Evolutionary conservation across 37 sponge, comb jelly and placozoan genomes (phyloP), one percentile per base, ranked within the genome.

Genomic region (Petrosia ficiformis): DNA sequence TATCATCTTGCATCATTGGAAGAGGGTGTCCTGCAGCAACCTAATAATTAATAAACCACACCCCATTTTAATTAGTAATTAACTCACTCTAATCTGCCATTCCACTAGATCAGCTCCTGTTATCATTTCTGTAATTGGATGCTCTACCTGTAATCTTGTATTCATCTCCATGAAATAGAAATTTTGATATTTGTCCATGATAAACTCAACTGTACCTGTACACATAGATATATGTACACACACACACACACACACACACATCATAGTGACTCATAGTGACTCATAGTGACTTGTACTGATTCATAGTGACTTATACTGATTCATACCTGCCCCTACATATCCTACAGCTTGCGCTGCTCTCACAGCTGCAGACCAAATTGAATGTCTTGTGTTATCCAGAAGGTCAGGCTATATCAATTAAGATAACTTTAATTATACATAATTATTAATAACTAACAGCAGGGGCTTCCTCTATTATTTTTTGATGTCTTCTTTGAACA

Each of bases 111-210:
- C 98, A 3, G 79, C 74, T n/a, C 90, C 88, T 42, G 98, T 97
- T 22, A 97, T 84, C 93, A 97, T 83, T 71, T 97, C 98, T 2
- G 98, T 94, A 19, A 97, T 81, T 3, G 97, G 97, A 70, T 96
- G 97, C 76, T 96, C 97, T 60, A 95, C 92, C 59, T 91, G 92
- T 1, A 94, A 81, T 39, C 95, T 24, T 2, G 95, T 94, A 86
- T 94, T 94, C 95, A 94, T 94, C 77, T 94, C 95, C 95, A 94
- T 94, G 74, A 94, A 94, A 75, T 87, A 94, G 77, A 90, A 94
- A 35, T 84, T 77, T 60, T 90, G 79, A 4, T 87, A 54, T 48
- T 48, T 8, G 74, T 94, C 95, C 91, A 94, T 76, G 39, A 94
- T 86, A 56, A 94, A 94, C 83, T 94, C 95, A 29, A 94, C 95